Evolutionary conservation across 2,888 invertebrate genomes (phyloP).

Genomic region (Hypercompe scribonia): DNA sequence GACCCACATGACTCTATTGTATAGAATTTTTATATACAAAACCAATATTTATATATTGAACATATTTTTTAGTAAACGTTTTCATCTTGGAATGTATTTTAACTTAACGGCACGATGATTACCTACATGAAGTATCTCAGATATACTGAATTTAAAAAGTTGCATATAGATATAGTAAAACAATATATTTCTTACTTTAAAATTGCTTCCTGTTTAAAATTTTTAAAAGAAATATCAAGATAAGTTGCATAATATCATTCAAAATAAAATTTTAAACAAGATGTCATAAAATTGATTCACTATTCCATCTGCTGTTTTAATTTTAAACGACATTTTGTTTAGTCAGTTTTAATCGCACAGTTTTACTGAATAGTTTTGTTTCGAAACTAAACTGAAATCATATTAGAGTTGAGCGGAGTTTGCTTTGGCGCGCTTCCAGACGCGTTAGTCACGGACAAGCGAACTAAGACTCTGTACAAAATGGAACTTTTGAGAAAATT

Average conservation of each 20-base stretch:
- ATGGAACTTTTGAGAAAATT: constrained; percentile 48
- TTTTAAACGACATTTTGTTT: constrained; percentile 47
- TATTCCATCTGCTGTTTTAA: constrained; percentile 20
- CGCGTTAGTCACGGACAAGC: constrained; percentile 62
- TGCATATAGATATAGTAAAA: no score
- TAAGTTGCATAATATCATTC: background rate
- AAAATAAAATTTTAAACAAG: constrained; percentile 4
- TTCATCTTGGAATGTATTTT: background rate
- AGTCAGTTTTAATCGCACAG: constrained; percentile 53
- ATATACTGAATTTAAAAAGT: background rate
- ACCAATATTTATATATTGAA: background rate
- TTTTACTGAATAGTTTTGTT: constrained; percentile 68
- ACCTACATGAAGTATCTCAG: background rate
- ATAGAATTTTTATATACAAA: background rate
- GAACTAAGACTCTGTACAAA: constrained; percentile 53
- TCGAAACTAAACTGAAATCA: constrained; percentile 76
- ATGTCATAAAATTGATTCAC: constrained; percentile 17
- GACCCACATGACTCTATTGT: no score
- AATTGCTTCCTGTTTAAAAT: background rate
- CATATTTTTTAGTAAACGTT: background rate
- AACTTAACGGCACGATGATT: background rate
- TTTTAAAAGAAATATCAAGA: background rate
- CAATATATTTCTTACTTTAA: no score
- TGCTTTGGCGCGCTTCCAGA: constrained; percentile 76
- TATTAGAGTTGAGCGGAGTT: constrained; percentile 75